Evolutionary conservation across 2,888 invertebrate genomes (phyloP).

Genomic region (Calameuta pallipes): DNA sequence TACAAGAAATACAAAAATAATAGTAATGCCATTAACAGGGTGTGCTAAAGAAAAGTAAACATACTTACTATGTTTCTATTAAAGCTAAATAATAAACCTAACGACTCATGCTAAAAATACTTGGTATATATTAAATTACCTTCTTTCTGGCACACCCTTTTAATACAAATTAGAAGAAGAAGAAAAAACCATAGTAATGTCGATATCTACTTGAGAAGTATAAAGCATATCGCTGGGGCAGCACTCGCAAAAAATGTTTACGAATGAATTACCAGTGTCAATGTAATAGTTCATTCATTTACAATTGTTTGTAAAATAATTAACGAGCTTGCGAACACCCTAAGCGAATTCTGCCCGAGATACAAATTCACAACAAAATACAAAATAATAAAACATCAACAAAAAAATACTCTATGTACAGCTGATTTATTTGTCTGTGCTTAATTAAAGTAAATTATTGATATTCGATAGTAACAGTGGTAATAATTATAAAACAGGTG

Average conservation of each 20-base stretch:
- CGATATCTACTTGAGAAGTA: background rate
- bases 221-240: background rate
- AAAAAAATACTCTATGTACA: conserved; percentile 63
- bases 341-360: background rate
- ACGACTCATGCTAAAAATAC: background rate
- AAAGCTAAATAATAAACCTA: conserved; percentile 2
- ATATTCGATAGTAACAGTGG: conserved; percentile 29
- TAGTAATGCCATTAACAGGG: conserved; percentile 21
- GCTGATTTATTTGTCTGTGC: conserved; percentile 58
- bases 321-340: background rate
- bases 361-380: conserved; percentile 33
- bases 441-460: conserved; percentile 38
- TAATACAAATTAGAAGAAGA: conserved; percentile 12
- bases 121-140: background rate
- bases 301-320: background rate
- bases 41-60: conserved; percentile 24
- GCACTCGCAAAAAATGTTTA: background rate
- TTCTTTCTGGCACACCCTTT: conserved; percentile 26
- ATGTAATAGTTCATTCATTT: background rate
- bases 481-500: conserved; percentile 45
- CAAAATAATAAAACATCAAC: conserved; percentile 56
- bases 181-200: background rate
- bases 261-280: background rate
- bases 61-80: conserved; percentile 24
- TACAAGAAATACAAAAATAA: conserved; percentile 5